phyloP scores from a whole-genome alignment of 2,888 invertebrate genomes.

The Mythimna ferrago region DNA sequence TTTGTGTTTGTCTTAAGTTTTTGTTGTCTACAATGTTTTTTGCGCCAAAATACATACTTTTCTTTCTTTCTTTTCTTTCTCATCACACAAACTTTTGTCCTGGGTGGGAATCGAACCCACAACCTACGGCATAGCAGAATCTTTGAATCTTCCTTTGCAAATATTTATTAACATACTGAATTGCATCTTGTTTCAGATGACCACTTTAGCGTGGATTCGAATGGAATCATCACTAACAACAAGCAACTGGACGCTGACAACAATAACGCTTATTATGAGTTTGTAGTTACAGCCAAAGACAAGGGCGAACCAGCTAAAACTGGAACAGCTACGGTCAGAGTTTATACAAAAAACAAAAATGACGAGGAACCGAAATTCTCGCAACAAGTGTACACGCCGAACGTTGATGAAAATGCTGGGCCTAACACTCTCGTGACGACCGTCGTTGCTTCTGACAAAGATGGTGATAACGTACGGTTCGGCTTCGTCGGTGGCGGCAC shows the following conservation, averaged over 20 bases:
- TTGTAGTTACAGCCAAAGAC: constrained; percentile 98
- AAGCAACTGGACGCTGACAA: constrained; percentile 98
- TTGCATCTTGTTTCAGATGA: constrained; percentile 92
- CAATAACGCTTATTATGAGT: constrained; percentile 99
- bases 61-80: too few species aligned
- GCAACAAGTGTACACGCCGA: constrained; percentile 98
- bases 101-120: too few species aligned
- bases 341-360: constrained; percentile 99
- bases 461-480: constrained; percentile 98
- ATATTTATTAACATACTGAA: constrained; percentile 4
- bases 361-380: constrained; percentile 99
- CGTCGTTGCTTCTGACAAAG: constrained; percentile 99
- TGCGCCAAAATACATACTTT: too few species aligned
- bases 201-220: constrained; percentile 98
- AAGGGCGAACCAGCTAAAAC: constrained; percentile 98
- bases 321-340: constrained; percentile 97
- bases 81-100: too few species aligned
- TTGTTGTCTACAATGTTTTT: too few species aligned
- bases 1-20: too few species aligned
- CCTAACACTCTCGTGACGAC: constrained; percentile 98
- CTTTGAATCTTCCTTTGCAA: neutral
- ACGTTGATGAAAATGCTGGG: constrained; percentile 98
- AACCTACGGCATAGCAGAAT: neutral
- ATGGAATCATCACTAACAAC: constrained; percentile 97
- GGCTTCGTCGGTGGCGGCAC: constrained; percentile 97